These are phyloP conservation scores for Lamproptera curius DNA, from an alignment of 2,888 invertebrate species.

Conservation along the genomic window DNA sequence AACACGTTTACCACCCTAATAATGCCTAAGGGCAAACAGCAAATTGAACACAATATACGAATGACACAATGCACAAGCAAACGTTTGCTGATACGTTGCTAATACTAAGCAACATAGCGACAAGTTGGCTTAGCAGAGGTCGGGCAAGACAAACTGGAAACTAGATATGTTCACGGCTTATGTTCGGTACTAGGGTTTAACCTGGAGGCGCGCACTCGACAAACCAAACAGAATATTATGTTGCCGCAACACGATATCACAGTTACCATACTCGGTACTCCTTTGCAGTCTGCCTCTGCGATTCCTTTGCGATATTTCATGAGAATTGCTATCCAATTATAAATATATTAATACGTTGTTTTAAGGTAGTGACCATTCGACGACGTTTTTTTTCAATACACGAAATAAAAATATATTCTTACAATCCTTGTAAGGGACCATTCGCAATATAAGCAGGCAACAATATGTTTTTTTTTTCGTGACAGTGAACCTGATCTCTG, in stretches of 20 bases:
- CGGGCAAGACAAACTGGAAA: slow-evolving; percentile 51
- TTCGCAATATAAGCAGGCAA: too few relatives aligned
- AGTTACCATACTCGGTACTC: slow-evolving; percentile 6
- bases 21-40: too few relatives aligned
- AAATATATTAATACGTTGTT: not conserved
- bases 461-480: too few relatives aligned
- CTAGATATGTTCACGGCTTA: slow-evolving; percentile 48
- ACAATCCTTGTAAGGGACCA: not conserved
- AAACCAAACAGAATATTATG: slow-evolving; percentile 22
- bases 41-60: slow-evolving; percentile 1
- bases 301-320: not conserved
- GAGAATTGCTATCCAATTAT: not conserved
- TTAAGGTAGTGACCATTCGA: not conserved
- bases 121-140: slow-evolving; percentile 32
- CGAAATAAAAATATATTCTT: not conserved
- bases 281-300: not conserved
- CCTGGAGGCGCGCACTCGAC: slow-evolving; percentile 30
- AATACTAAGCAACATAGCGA: slow-evolving; percentile 41
- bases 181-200: slow-evolving; percentile 52
- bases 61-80: slow-evolving; percentile 15
- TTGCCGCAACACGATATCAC: slow-evolving; percentile 15
- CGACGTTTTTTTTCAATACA: not conserved
- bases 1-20: too few relatives aligned
- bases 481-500: too few relatives aligned
- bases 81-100: slow-evolving; percentile 35